Percentiles rank a stretch among this genome's conserved stretches.
phyloP scores from a whole-genome alignment of 2,888 invertebrate genomes.

The Callinectes sapidus region DNA sequence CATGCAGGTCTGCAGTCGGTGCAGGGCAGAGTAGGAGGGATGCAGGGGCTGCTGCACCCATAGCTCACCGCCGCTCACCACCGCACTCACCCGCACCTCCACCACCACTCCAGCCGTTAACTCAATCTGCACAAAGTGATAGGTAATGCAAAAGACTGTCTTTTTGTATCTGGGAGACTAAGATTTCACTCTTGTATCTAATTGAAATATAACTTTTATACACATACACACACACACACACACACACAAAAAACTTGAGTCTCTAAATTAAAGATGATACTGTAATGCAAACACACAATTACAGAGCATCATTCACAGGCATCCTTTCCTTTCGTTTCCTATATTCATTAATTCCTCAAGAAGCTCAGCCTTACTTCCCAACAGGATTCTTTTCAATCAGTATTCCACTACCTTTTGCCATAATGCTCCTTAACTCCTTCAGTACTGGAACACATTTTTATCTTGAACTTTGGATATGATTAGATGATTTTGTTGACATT shows the following conservation, averaged over 20 bases:
- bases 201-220: neutral
- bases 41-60: conserved; percentile 97
- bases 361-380: too few relatives aligned
- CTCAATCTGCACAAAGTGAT: conserved; percentile 81
- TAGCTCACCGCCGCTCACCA: conserved; percentile 90
- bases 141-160: neutral
- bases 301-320: neutral
- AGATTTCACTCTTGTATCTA: neutral
- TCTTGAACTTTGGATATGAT: too few relatives aligned
- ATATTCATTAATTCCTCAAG: too few relatives aligned
- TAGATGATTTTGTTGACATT: too few relatives aligned
- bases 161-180: neutral
- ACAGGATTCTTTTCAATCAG: too few relatives aligned
- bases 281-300: neutral
- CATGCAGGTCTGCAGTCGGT: conserved; percentile 84
- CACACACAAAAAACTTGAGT: neutral
- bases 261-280: neutral
- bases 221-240: neutral
- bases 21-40: conserved; percentile 91
- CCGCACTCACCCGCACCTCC: conserved; percentile 91
- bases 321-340: too few relatives aligned
- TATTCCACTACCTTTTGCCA: too few relatives aligned
- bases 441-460: too few relatives aligned
- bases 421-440: too few relatives aligned
- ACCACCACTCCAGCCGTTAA: conserved; percentile 94